Conservation (phyloP, 2,888 invertebrate genomes). For the Andrena dorsata region DNA sequence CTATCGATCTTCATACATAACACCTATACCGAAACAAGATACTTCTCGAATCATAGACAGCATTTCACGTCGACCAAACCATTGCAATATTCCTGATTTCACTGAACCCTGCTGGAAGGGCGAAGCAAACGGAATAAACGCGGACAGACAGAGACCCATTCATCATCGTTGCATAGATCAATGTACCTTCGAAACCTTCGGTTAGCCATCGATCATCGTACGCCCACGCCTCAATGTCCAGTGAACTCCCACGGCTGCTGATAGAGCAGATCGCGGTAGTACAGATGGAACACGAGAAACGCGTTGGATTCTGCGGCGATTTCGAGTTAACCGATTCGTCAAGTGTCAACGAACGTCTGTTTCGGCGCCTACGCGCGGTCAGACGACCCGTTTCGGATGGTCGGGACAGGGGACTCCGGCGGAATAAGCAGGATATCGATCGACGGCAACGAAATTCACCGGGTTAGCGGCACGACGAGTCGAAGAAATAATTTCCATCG, state of each 20-base stretch:
- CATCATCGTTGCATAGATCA: too few species aligned
- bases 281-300: background rate
- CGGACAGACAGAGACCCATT: too few species aligned
- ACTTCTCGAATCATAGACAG: background rate
- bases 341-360: background rate
- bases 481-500: constrained; percentile 60
- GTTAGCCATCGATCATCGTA: background rate
- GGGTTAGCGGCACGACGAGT: constrained; percentile 51
- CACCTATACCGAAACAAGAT: background rate
- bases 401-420: constrained; percentile 22
- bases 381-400: constrained; percentile 32
- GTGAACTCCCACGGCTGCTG: background rate
- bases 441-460: constrained; percentile 55
- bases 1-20: constrained; percentile 39
- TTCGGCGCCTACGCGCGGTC: background rate
- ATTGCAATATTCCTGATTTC: background rate
- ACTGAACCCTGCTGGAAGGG: too few species aligned
- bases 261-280: background rate
- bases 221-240: background rate
- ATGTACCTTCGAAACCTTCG: too few species aligned
- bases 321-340: background rate
- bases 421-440: constrained; percentile 64
- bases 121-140: too few species aligned
- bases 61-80: background rate
- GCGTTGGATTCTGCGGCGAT: background rate